Evolutionary conservation across 2,888 invertebrate genomes (phyloP), one percentile per base, ranked within the genome.

Genomic region (Agrotis exclamationis): DNA sequence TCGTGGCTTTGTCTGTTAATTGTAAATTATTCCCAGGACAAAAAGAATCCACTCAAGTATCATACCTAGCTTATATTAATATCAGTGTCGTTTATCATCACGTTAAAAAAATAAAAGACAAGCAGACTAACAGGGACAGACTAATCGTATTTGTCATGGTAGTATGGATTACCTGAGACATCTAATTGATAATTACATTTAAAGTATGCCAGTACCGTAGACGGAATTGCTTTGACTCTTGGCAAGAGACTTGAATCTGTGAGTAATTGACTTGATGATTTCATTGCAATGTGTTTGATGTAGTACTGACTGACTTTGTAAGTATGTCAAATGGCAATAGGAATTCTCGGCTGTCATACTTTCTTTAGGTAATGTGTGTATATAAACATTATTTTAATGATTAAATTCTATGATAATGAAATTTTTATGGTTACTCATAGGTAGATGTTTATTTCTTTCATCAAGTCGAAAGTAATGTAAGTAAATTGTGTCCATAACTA

Each of bases 211-310:
- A 65, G 44, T n/a, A 71, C 24, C 33, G 57, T 47, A 57, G 75
- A 71, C 57, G 45, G 64, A 67, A 79, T 72, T 47, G n/a, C 51
- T 80, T 54, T 65, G 76, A 70, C 24, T 63, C 66, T 69, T 81
- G 82, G 66, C 79, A 70, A 18, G 11, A n/a, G 50, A 56, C 20
- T 65, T 56, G 51, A 57, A 16, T 70, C 47, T 53, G 58, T 68
- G 62, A 76, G 50, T 76, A 68, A 79, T 76, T 65, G 63, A 48
- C 53, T 39, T 50, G 70, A 66, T 63, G 79, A 63, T 76, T 68
- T 80, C 24, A 64, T 65, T 63, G n/a, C 45, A 50, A 68, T 65
- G 33, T 54, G 16, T 54, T 64, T 62, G 28, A 53, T 70, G 22
- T 48, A 16, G 50, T 20, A 44, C n/a, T 50, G 18, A 39, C 48